phyloP scores from a whole-genome alignment of 1,140 invertebrate genomes.

The Ladona fulva region DNA sequence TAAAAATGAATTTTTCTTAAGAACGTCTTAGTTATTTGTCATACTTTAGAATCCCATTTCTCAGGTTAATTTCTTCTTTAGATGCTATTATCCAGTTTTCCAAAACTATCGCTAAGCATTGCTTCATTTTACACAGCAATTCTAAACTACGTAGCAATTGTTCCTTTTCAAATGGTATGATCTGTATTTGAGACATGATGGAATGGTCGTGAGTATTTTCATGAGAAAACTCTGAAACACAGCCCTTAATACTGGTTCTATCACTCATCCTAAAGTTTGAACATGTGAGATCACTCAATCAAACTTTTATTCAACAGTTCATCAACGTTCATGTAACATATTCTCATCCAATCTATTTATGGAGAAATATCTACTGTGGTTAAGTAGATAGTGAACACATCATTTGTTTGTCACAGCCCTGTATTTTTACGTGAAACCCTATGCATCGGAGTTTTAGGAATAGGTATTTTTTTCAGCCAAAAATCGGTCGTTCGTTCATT shows the following conservation, averaged over 20 bases:
- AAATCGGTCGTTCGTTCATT: neutral
- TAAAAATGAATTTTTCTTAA: too few relatives aligned
- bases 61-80: neutral
- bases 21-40: neutral
- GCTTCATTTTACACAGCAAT: neutral
- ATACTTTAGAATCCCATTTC: neutral
- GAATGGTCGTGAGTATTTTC: neutral
- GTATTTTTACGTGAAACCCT: neutral
- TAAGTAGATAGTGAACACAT: neutral
- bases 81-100: too few relatives aligned
- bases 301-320: neutral
- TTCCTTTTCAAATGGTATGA: neutral
- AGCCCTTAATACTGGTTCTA: neutral
- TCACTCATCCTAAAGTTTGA: neutral
- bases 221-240: neutral
- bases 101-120: neutral
- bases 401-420: neutral
- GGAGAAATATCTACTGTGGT: neutral
- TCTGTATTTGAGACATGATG: neutral
- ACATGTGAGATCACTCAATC: neutral
- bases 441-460: neutral
- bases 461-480: neutral
- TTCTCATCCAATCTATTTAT: neutral
- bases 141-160: neutral
- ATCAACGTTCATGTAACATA: neutral